These are phyloP conservation scores for Heteropelma amictum DNA, from an alignment of 2,888 invertebrate species.

Conservation along the genomic window DNA sequence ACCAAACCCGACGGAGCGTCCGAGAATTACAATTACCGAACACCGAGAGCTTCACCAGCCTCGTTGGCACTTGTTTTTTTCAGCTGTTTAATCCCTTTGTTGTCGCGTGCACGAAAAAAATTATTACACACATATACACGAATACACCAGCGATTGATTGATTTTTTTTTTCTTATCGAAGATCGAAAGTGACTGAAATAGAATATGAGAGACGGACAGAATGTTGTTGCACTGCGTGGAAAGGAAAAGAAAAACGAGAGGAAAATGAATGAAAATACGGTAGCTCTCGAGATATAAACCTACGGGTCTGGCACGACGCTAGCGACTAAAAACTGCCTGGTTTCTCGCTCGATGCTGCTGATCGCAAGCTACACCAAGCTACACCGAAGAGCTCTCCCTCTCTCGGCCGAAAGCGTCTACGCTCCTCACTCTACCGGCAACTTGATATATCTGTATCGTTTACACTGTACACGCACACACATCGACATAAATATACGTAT, in stretches of 20 bases:
- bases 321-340: constrained; percentile 21
- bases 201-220: neutral
- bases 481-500: neutral
- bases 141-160: constrained; percentile 4
- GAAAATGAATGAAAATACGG: neutral
- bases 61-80: constrained; percentile 29
- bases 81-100: neutral
- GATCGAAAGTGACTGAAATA: neutral
- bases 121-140: neutral
- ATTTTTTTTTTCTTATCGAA: neutral
- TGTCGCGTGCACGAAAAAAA: neutral
- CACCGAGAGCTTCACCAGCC: neutral
- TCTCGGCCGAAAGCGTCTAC: neutral
- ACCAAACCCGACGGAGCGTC: neutral
- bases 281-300: neutral
- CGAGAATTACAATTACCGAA: neutral
- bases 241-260: neutral
- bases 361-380: too few species aligned
- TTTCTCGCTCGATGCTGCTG: constrained; percentile 19
- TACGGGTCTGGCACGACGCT: constrained; percentile 14
- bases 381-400: constrained; percentile 11
- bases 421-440: constrained; percentile 5
- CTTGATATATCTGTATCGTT: neutral
- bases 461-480: neutral
- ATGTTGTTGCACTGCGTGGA: neutral